Evolutionary conservation across 2,797 vertebrate species (phyloP).

Genomic region (Naso thynnoides): DNA sequence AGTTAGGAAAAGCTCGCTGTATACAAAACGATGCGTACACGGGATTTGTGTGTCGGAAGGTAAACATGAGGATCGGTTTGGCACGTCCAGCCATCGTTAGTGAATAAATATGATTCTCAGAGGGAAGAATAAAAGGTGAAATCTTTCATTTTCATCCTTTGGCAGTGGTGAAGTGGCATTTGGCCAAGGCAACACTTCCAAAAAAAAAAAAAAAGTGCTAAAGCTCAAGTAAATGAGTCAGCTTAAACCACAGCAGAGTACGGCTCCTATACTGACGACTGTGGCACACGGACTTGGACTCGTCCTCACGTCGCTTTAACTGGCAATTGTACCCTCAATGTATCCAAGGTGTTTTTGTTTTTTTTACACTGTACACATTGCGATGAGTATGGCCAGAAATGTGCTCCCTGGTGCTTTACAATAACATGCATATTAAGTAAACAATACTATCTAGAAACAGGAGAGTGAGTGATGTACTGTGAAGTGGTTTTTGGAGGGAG

Average conservation of each 20-base stretch:
- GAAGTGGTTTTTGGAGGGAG: slow-evolving; percentile 55
- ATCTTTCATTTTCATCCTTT: slow-evolving; percentile 64
- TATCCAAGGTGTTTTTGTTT: slow-evolving; percentile 19
- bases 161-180: slow-evolving; percentile 77
- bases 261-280: slow-evolving; percentile 28
- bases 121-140: slow-evolving; percentile 45
- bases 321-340: slow-evolving; percentile 27
- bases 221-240: slow-evolving; percentile 65
- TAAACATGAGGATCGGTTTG: slow-evolving; percentile 64
- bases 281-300: slow-evolving; percentile 24
- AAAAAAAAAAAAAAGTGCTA: slow-evolving; percentile 77
- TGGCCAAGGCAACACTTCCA: slow-evolving; percentile 75
- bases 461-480: slow-evolving; percentile 48
- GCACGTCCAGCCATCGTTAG: slow-evolving; percentile 65
- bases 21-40: slow-evolving; percentile 25
- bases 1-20: slow-evolving; percentile 13
- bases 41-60: slow-evolving; percentile 14
- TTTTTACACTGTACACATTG: slow-evolving; percentile 58
- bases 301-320: slow-evolving; percentile 32
- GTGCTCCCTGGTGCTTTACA: slow-evolving; percentile 70
- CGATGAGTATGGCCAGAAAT: slow-evolving; percentile 65
- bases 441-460: slow-evolving; percentile 68
- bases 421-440: slow-evolving; percentile 81
- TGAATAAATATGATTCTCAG: slow-evolving; percentile 37
- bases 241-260: slow-evolving; percentile 47